Evolutionary conservation across 2,797 vertebrate genomes (phyloP), one percentile per base, ranked within the genome.

Genomic region (Myripristis murdjan): DNA sequence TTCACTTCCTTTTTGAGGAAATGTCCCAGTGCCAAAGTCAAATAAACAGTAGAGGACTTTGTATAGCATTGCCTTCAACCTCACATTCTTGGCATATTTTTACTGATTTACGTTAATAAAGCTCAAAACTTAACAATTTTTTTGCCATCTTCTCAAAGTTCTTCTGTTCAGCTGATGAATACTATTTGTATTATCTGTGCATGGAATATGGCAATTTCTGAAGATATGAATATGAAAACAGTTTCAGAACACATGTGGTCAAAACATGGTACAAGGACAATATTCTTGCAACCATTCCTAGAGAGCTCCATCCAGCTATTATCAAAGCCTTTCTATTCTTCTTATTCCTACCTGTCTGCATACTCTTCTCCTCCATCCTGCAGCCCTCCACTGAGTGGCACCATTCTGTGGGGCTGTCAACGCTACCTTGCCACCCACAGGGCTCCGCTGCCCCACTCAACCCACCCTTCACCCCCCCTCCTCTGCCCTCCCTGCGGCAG

Each of bases 1-100:
- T 92, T 93, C 93, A 94, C 93, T 95, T 95, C 94, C 92, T 92
- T 91, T 91, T 92, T 91, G 77, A 93, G 84, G 88, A 91, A 93
- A 91, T 89, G 78, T 91, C 77, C 88, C 83, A 61, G 77, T 87
- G 81, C 79, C 63, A 52, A 84, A 84, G 86, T 85, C 87, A 92
- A 92, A 92, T 88, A 92, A 93, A 94, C 88, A 94, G 77, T 77
- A 77, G 68, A 87, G 56, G 80, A 79, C 77, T 86, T 43, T 84
- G 82, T 85, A 58, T 80, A 72, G 82, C 49, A 65, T 81, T 77
- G 53, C 74, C 80, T 77, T 79, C 41, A 75, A 70, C 81, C 56
- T 68, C 65, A 73, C 73, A 90, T 90, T 89, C 84, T 89, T 83
- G 14, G 83, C 79, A 91, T 91, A 70, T 55, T 82, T 90, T 82